Conservation (phyloP, 2,113 vertebrate genomes). For the Vicugna pacos region DNA sequence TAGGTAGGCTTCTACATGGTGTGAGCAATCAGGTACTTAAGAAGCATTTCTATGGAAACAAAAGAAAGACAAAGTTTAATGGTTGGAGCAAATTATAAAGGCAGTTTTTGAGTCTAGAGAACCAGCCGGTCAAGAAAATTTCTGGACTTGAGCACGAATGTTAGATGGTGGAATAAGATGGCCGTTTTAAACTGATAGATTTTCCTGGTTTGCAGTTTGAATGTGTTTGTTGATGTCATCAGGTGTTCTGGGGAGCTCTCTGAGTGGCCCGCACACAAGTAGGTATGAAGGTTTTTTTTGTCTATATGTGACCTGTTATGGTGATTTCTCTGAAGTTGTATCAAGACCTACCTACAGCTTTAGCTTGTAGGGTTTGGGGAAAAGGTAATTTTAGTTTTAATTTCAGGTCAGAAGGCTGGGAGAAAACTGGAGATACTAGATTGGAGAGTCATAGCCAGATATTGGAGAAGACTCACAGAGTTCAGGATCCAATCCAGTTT, state of each 20-base stretch:
- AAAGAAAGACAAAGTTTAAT: neutral
- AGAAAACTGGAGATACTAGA: neutral
- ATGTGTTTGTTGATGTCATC: neutral
- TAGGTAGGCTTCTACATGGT: neutral
- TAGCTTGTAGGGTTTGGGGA: neutral
- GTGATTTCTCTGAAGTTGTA: neutral
- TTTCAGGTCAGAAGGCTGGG: neutral
- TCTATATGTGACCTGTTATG: neutral
- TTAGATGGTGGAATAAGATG: neutral
- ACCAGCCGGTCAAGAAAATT: conserved; percentile 3
- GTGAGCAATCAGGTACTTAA: neutral
- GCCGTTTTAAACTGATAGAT: conserved; percentile 9
- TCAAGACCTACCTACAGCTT: neutral
- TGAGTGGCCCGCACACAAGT: neutral
- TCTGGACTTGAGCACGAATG: neutral
- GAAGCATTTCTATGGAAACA: neutral
- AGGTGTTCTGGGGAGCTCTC: neutral
- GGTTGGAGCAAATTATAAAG: neutral
- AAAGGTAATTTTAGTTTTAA: neutral
- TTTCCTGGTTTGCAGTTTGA: neutral
- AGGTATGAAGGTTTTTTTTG: neutral
- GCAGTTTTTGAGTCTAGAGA: neutral
- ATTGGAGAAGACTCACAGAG: neutral
- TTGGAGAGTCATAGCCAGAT: neutral
- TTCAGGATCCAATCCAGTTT: neutral